phyloP scores from a whole-genome alignment of 2,797 vertebrate species.

The Phrynocephalus guinanensis region DNA sequence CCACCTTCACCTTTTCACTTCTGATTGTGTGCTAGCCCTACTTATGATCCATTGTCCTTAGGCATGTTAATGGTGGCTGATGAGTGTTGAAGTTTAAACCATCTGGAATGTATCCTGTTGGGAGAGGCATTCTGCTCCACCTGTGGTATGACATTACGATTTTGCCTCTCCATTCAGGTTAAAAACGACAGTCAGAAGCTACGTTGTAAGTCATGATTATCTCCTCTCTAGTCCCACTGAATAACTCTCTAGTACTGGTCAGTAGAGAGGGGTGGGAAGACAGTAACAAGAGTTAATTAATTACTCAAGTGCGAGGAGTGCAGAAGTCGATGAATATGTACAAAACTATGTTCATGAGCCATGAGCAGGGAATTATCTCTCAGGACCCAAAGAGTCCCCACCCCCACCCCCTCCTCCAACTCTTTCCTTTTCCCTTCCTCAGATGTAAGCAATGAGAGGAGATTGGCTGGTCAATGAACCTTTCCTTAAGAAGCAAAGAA shows the following conservation, averaged over 20 bases:
- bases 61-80: neutral
- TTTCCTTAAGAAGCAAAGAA: slow-evolving; percentile 33
- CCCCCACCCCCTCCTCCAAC: neutral
- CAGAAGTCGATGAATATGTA: slow-evolving; percentile 15
- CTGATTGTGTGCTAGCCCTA: neutral
- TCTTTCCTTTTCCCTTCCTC: slow-evolving; percentile 19
- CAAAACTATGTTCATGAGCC: slow-evolving; percentile 64
- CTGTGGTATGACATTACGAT: neutral
- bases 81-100: neutral
- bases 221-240: neutral
- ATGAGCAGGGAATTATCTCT: slow-evolving; percentile 69
- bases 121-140: neutral
- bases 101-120: neutral
- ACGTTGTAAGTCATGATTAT: neutral
- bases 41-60: neutral
- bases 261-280: neutral
- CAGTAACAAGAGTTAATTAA: neutral
- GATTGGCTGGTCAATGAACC: slow-evolving; percentile 61
- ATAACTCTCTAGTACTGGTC: neutral
- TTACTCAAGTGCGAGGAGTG: neutral
- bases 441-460: slow-evolving; percentile 44
- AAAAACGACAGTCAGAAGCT: neutral
- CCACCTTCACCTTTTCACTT: too few relatives aligned
- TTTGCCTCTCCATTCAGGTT: neutral
- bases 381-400: slow-evolving; percentile 49